A percentile compares a stretch with the other conserved stretches of the same genome.
These are phyloP conservation scores for Amazonetta brasiliensis DNA, from an alignment of 2,797 vertebrate genomes.

Conservation along the genomic window DNA sequence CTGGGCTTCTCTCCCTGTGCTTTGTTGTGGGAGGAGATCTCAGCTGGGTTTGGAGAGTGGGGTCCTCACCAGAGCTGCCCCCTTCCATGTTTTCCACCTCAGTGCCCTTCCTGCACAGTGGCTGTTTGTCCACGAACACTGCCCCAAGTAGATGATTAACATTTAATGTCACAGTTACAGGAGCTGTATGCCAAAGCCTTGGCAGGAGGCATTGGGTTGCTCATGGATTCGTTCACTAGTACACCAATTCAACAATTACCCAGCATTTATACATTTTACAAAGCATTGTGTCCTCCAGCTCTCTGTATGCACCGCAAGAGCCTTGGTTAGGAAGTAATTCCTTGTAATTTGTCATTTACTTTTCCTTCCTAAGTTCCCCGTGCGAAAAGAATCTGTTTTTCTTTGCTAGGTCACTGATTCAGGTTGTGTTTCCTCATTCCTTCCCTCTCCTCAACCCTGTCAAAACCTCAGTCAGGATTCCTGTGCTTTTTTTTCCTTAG, in stretches of 20 bases:
- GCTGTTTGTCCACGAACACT: fast-evolving
- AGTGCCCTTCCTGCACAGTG: neutral
- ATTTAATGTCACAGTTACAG: neutral
- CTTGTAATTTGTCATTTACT: neutral
- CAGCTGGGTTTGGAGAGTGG: neutral
- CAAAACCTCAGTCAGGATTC: neutral
- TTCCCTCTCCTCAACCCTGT: neutral
- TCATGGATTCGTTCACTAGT: neutral
- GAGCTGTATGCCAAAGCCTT: neutral
- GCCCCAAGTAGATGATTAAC: neutral
- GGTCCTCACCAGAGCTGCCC: neutral
- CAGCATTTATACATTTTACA: neutral
- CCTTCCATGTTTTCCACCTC: neutral
- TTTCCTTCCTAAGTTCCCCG: neutral
- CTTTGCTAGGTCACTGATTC: neutral
- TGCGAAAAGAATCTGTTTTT: neutral
- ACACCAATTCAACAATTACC: neutral
- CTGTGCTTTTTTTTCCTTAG: neutral
- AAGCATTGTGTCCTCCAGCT: neutral
- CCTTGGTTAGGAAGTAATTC: neutral
- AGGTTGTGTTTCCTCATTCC: neutral
- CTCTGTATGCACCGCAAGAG: neutral
- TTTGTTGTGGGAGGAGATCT: neutral
- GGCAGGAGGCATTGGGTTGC: neutral
- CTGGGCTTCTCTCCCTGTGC: neutral